Evolutionary conservation across 2,888 invertebrate genomes (phyloP).

Genomic region (Catocala sponsa): DNA sequence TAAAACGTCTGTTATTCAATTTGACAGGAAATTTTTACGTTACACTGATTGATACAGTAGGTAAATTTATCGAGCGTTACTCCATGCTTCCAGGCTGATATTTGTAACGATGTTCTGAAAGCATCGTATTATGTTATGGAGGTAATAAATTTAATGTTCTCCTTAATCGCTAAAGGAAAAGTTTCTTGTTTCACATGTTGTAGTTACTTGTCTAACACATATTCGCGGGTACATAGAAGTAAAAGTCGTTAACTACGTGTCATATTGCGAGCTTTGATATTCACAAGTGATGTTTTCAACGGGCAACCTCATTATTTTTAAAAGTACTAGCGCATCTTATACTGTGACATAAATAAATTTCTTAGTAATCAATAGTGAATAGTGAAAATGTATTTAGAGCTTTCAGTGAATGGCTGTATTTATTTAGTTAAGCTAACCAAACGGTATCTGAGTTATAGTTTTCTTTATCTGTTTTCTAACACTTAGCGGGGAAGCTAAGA

Average conservation of each 20-base stretch:
- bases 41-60: slow-evolving; percentile 66
- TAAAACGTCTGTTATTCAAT: slow-evolving; percentile 41
- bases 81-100: slow-evolving; percentile 22
- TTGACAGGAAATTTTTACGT: slow-evolving; percentile 61
- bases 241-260: neutral
- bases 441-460: slow-evolving; percentile 4
- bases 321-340: slow-evolving; percentile 2
- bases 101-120: slow-evolving; percentile 10
- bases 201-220: too few relatives aligned
- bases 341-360: neutral
- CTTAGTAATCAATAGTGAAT: neutral
- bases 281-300: slow-evolving; percentile 17
- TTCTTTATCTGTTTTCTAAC: slow-evolving; percentile 10
- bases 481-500: slow-evolving; percentile 9
- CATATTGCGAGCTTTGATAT: slow-evolving; percentile 26
- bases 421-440: slow-evolving; percentile 3
- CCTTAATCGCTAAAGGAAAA: slow-evolving; percentile 5
- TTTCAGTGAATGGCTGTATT: slow-evolving; percentile 6
- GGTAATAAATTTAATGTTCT: slow-evolving; percentile 4
- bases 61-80: slow-evolving; percentile 51
- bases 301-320: slow-evolving; percentile 23
- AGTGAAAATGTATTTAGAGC: neutral
- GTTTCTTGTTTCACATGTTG: slow-evolving; percentile 4
- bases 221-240: neutral
- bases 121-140: neutral